Percentiles rank a stretch among this genome's conserved stretches.
phyloP scores from a whole-genome alignment of 1,140 invertebrate genomes.

The Drosophila hydei region DNA sequence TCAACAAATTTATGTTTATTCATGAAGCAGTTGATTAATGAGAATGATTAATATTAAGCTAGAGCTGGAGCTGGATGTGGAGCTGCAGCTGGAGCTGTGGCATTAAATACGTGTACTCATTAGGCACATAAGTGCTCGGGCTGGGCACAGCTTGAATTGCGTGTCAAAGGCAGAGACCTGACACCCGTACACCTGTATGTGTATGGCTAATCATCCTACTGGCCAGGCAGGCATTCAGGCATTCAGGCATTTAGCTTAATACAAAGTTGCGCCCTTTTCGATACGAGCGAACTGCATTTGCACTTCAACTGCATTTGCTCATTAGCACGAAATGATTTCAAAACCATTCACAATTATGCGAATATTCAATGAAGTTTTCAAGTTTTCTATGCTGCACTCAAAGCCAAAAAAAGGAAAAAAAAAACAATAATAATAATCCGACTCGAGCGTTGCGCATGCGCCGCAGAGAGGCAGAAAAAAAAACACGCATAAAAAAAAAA shows the following conservation, averaged over 20 bases:
- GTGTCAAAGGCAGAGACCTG: constrained; percentile 11
- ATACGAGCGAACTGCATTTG: not conserved
- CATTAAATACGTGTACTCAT: constrained; percentile 19
- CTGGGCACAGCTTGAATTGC: constrained; percentile 29
- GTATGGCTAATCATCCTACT: not conserved
- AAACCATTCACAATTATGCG: constrained; percentile 60
- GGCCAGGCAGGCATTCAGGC: not conserved
- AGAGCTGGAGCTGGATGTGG: not conserved
- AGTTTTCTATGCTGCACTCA: constrained; percentile 7
- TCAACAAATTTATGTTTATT: constrained; percentile 10
- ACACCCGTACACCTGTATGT: not conserved
- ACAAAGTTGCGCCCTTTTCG: constrained; percentile 17
- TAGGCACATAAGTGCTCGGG: constrained; percentile 12
- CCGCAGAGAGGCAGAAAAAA: constrained; percentile 4
- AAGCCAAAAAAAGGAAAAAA: constrained; percentile 23
- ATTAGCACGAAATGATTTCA: constrained; percentile 47
- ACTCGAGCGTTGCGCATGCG: constrained; percentile 51
- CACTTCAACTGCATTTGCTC: constrained; percentile 61
- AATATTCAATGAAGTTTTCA: constrained; percentile 64
- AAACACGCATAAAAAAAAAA: not conserved
- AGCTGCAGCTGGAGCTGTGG: not conserved
- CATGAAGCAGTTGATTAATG: constrained; percentile 20
- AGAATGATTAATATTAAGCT: constrained; percentile 2
- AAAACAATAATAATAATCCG: constrained; percentile 33
- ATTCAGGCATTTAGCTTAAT: constrained; percentile 3